phyloP scores from a whole-genome alignment of 2,113 vertebrate species.

The Eidolon helvum region DNA sequence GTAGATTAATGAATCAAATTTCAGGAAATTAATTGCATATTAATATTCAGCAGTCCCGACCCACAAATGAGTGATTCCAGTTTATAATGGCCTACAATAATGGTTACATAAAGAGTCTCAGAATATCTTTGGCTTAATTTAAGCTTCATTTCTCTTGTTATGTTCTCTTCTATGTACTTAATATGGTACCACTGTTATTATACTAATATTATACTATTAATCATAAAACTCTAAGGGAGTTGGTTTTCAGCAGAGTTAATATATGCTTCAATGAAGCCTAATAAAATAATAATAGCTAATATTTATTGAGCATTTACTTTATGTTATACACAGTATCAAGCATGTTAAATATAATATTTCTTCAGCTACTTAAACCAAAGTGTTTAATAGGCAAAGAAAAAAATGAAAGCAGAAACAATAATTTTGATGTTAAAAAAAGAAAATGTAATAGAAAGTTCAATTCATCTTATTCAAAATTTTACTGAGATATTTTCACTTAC shows the following conservation, averaged over 20 bases:
- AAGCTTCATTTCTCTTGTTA: background rate
- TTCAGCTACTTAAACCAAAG: background rate
- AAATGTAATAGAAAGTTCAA: background rate
- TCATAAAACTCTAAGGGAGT: background rate
- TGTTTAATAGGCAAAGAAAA: background rate
- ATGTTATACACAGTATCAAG: background rate
- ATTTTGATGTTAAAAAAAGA: constrained; percentile 3
- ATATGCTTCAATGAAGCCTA: background rate
- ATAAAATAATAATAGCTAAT: background rate
- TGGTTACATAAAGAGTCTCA: background rate
- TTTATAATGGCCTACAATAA: background rate
- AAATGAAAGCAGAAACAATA: background rate
- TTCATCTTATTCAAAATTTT: constrained; percentile 22
- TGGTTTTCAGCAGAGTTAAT: background rate
- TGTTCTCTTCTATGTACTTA: background rate
- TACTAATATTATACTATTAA: background rate
- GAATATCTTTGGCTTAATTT: background rate
- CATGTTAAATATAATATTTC: background rate
- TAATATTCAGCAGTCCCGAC: background rate
- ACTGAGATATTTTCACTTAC: constrained; percentile 5
- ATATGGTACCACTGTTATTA: background rate
- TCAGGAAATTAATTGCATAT: background rate
- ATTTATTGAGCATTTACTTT: constrained; percentile 26
- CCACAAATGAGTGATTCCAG: background rate
- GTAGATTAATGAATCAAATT: background rate